Evolutionary conservation across 2,113 vertebrate genomes (phyloP), one percentile per base, ranked within the genome.

Genomic region (Prunella himalayana): DNA sequence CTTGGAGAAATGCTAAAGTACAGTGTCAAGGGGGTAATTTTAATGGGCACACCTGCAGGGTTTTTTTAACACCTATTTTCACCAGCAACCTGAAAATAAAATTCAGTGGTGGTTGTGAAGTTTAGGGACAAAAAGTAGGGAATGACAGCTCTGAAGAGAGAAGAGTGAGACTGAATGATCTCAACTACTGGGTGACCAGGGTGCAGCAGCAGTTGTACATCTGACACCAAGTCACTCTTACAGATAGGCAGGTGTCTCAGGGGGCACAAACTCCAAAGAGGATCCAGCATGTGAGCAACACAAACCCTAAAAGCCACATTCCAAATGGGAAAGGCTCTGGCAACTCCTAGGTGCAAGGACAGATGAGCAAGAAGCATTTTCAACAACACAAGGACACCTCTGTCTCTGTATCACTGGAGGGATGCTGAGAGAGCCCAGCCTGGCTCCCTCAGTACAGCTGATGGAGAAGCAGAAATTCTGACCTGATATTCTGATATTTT

Each of bases 1-100:
- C 65, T 14, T 5, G 9, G 47, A 84, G 24, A 86, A 84, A 54
- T 4, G 6, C 25, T 20, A 13, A 44, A 72, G 11, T 9, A 7
- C 20, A 16, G 12, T 0, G 0, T 18, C 10, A 15, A 1, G 7
- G 28, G 41, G 5, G 4, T 41, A 31, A 37, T 80, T 57, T 83
- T 27, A 73, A 33, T 8, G 9, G 54, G 9, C 14, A 54, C 0
- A 0, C 13, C 10, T 31, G 5, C 12, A 51, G 41, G 28, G 9
- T 44, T n/a, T 44, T 42, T 6, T 28, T 17, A 57, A 42, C 14
- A 49, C 1, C 5, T 6, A 3, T 60, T 79, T 82, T 44, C 30
- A 75, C 30, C 31, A 54, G 33, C 35, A 84, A 44, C 25, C 25
- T 60, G 56, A 87, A 73, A 6, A 15, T 16, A 27, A 59, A 61